Percentiles rank a stretch among this genome's conserved stretches.
These are phyloP conservation scores for Magallana angulata DNA, from an alignment of 1,140 invertebrate genomes.

Conservation along the genomic window DNA sequence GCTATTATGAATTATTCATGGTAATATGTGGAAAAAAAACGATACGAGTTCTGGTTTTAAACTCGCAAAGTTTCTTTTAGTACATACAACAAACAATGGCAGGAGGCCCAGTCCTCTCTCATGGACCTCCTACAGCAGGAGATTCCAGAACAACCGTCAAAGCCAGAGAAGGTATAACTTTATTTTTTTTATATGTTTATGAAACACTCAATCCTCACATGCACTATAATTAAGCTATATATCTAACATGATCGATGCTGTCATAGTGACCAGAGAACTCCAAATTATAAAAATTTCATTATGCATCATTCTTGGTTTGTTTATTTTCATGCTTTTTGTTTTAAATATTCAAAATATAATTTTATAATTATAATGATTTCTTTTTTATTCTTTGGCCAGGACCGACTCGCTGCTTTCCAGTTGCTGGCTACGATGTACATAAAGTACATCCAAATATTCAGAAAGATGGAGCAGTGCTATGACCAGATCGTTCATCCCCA, in stretches of 20 bases:
- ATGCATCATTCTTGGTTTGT: too few relatives aligned
- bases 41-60: too few relatives aligned
- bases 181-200: too few relatives aligned
- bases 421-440: slow-evolving; percentile 83
- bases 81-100: slow-evolving; percentile 80
- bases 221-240: too few relatives aligned
- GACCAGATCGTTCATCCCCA: slow-evolving; percentile 96
- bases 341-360: background rate
- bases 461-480: slow-evolving; percentile 89
- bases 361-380: background rate
- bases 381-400: slow-evolving; percentile 66
- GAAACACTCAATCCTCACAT: too few relatives aligned
- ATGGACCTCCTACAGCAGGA: slow-evolving; percentile 78
- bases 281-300: too few relatives aligned
- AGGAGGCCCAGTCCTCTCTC: slow-evolving; percentile 77
- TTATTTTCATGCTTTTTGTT: too few relatives aligned
- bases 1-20: too few relatives aligned
- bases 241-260: too few relatives aligned
- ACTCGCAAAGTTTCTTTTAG: slow-evolving; percentile 63
- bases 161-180: slow-evolving; percentile 77
- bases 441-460: slow-evolving; percentile 89
- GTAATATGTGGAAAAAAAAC: too few relatives aligned
- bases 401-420: slow-evolving; percentile 78
- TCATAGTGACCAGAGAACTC: too few relatives aligned
- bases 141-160: slow-evolving; percentile 76